These are phyloP conservation scores for Dasypus novemcinctus DNA, from an alignment of 2,113 vertebrate species.

Conservation along the genomic window DNA sequence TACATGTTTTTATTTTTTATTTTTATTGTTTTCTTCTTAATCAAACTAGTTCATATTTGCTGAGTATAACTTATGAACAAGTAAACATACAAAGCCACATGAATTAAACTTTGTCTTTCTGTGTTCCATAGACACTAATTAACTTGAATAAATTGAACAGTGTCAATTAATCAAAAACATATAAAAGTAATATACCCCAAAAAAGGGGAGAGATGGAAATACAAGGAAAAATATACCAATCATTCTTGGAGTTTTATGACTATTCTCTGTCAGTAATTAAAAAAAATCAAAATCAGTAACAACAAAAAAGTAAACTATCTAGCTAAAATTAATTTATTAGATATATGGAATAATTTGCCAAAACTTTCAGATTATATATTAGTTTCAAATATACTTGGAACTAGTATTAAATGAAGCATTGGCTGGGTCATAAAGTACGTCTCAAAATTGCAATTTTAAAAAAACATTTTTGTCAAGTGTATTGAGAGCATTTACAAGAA, in stretches of 20 bases:
- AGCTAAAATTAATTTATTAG: background rate
- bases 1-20: too few relatives aligned
- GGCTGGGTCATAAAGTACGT: background rate
- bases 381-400: background rate
- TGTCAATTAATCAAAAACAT: background rate
- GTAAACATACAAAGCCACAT: background rate
- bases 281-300: background rate
- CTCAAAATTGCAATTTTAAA: background rate
- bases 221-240: background rate
- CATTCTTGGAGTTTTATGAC: background rate
- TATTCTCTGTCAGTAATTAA: background rate
- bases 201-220: too few relatives aligned
- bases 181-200: too few relatives aligned
- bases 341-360: background rate
- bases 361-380: background rate
- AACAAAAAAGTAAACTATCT: background rate
- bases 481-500: background rate
- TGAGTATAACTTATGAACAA: slow-evolving; percentile 23
- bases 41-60: slow-evolving; percentile 29
- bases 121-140: background rate
- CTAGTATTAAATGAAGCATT: background rate
- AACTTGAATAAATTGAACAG: background rate
- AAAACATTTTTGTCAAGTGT: background rate
- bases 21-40: too few relatives aligned
- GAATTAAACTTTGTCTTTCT: background rate